A percentile compares a stretch with the other conserved stretches of the same genome.
phyloP scores from a whole-genome alignment of 2,888 invertebrate species.

The Branchellion lobata region DNA sequence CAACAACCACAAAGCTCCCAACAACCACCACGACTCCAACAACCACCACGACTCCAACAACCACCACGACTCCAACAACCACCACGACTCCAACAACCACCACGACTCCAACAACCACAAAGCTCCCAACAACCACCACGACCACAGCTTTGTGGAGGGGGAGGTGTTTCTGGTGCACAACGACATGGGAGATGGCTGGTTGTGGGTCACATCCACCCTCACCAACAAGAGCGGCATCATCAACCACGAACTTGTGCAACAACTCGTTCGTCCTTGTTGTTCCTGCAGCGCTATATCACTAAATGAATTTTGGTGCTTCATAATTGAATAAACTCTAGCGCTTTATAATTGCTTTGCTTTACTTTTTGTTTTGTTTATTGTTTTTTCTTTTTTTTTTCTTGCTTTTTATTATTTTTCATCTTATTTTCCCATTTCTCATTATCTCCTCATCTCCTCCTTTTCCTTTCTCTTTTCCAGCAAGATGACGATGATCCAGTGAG shows the following conservation, averaged over 20 bases:
- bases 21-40: not conserved
- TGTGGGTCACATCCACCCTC: constrained; percentile 92
- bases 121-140: not conserved
- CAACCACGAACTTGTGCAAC: constrained; percentile 89
- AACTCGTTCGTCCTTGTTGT: constrained; percentile 64
- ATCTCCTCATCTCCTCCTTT: not conserved
- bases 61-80: not conserved
- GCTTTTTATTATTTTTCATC: not conserved
- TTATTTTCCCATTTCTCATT: not conserved
- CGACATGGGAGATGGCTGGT: constrained; percentile 95
- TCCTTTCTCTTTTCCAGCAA: constrained; percentile 53
- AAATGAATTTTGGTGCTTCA: not conserved
- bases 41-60: not conserved
- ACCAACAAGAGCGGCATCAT: constrained; percentile 90
- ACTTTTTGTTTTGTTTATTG: not conserved
- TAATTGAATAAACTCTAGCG: not conserved
- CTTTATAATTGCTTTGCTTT: not conserved
- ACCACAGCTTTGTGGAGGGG: constrained; percentile 66
- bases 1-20: not conserved
- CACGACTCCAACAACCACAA: not conserved
- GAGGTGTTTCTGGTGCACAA: constrained; percentile 95
- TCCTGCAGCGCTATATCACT: not conserved
- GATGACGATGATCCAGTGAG: constrained; percentile 89
- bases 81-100: not conserved
- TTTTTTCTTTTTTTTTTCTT: not conserved